A percentile compares a stretch with the other conserved stretches of the same genome.
Conservation (phyloP, 2,113 vertebrate genomes). For the Silurus glanis region DNA sequence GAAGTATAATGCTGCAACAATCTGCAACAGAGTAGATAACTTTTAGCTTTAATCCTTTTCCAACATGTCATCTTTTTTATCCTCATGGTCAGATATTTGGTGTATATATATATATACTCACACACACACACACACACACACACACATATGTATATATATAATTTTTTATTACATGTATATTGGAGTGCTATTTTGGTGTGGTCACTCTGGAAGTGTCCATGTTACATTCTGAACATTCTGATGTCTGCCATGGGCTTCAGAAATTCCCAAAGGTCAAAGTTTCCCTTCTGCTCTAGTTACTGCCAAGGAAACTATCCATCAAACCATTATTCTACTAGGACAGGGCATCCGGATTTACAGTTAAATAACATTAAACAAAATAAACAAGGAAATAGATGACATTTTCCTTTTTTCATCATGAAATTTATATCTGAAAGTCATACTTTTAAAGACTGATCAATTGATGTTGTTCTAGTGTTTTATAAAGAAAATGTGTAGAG, state of each 20-base stretch:
- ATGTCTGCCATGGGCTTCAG: constrained; percentile 15
- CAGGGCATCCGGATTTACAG: not conserved
- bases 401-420: not conserved
- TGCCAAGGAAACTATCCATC: constrained; percentile 33
- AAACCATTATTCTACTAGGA: not conserved
- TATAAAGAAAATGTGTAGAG: not conserved
- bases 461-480: not conserved
- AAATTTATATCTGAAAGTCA: not conserved
- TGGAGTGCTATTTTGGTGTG: not conserved
- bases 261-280: constrained; percentile 39
- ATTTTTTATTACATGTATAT: not conserved
- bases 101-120: not conserved
- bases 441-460: not conserved
- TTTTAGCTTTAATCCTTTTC: not conserved
- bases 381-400: not conserved
- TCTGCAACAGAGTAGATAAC: not conserved
- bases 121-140: too few relatives aligned
- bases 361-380: not conserved
- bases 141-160: too few relatives aligned
- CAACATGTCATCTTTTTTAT: not conserved
- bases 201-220: constrained; percentile 16
- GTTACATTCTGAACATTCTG: not conserved
- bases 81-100: not conserved
- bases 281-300: constrained; percentile 25
- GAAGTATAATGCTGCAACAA: not conserved